phyloP scores from a whole-genome alignment of 1,140 invertebrate genomes.

The Caenorhabditis inopinata region DNA sequence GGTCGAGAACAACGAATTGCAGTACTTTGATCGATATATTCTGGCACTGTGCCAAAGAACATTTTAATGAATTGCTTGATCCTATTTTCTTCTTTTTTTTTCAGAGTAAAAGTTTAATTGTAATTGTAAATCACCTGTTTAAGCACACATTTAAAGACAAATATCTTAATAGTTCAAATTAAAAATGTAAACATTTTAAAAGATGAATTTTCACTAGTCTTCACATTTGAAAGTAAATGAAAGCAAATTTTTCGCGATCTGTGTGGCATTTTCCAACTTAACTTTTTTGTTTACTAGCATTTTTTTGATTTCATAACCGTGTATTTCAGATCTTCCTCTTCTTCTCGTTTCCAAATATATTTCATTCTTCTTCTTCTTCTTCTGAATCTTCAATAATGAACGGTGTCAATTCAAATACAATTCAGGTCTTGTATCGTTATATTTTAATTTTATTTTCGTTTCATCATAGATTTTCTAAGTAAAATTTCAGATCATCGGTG shows the following conservation, averaged over 20 bases:
- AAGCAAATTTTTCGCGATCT: neutral
- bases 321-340: neutral
- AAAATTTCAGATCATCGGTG: neutral
- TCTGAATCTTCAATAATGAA: conserved; percentile 18
- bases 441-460: neutral
- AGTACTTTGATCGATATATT: neutral
- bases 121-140: too few species aligned
- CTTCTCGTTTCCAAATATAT: neutral
- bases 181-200: too few species aligned
- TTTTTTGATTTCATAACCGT: neutral
- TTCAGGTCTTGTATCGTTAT: conserved; percentile 24
- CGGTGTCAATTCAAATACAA: conserved; percentile 10
- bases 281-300: neutral
- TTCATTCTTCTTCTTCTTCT: conserved; percentile 10
- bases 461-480: neutral
- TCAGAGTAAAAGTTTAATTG: too few species aligned
- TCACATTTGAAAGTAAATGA: too few species aligned
- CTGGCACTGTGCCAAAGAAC: neutral
- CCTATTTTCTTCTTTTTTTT: neutral
- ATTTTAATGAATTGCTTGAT: neutral
- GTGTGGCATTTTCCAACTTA: neutral
- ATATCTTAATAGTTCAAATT: too few species aligned
- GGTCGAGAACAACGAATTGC: neutral
- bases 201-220: too few species aligned
- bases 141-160: too few species aligned